A percentile compares a stretch with the other conserved stretches of the same genome.
Conservation (phyloP, 2,888 invertebrate species). For the Pristionchus entomophagus region DNA sequence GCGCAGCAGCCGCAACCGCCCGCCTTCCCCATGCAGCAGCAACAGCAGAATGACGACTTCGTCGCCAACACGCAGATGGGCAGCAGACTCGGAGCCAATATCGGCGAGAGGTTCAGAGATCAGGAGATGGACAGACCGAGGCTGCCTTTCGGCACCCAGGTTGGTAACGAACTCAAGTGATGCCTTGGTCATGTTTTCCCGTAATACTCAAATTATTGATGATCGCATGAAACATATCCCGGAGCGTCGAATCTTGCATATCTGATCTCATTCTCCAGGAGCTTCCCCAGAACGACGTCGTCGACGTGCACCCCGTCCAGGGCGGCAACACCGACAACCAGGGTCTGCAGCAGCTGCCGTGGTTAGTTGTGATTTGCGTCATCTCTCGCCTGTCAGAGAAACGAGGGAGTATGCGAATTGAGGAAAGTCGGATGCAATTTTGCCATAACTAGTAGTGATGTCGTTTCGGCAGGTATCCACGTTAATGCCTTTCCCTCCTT, state of each 20-base stretch:
- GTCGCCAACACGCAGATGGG: conserved; percentile 2
- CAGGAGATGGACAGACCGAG: background rate
- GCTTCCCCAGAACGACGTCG: conserved; percentile 34
- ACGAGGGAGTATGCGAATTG: too few species aligned
- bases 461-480: too few species aligned
- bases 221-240: background rate
- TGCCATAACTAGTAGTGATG: too few species aligned
- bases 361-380: conserved; percentile 18
- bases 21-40: conserved; percentile 21
- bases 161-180: background rate
- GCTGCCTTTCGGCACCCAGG: conserved; percentile 43
- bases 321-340: background rate
- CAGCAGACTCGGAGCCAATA: background rate
- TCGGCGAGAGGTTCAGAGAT: conserved; percentile 26
- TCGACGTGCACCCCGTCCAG: conserved; percentile 8
- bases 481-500: too few species aligned
- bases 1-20: conserved; percentile 3
- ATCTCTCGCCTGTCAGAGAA: too few species aligned
- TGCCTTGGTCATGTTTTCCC: background rate
- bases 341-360: conserved; percentile 43
- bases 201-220: background rate
- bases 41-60: conserved; percentile 44
- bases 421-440: too few species aligned
- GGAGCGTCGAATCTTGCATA: background rate
- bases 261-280: conserved; percentile 18